phyloP scores from a whole-genome alignment of 2,113 vertebrate genomes.

The Peromyscus leucopus region DNA sequence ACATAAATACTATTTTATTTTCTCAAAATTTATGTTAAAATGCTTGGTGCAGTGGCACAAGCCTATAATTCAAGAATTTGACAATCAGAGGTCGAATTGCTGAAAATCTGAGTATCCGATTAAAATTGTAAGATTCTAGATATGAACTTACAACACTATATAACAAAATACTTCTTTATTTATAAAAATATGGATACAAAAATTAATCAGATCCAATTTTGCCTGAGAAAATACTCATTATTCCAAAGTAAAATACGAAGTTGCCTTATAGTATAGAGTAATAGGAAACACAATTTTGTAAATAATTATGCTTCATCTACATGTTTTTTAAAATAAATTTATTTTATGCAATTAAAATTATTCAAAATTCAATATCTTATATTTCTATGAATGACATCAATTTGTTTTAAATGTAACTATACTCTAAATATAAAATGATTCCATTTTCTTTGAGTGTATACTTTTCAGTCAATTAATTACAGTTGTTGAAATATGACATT shows the following conservation, averaged over 20 bases:
- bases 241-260: background rate
- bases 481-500: conserved; percentile 44
- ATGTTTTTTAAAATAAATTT: background rate
- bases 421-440: background rate
- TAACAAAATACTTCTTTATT: background rate
- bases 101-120: background rate
- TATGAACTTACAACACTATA: background rate
- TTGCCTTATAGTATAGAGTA: background rate
- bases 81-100: background rate
- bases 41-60: no score
- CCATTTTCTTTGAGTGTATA: background rate
- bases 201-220: background rate
- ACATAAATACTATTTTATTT: background rate
- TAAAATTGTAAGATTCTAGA: background rate
- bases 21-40: background rate
- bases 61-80: no score
- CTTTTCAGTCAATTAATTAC: conserved; percentile 58
- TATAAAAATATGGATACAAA: background rate
- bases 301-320: background rate
- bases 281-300: background rate
- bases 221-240: background rate
- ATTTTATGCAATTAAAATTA: background rate
- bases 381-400: background rate
- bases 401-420: background rate
- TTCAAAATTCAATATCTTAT: background rate